Evolutionary conservation across 2,797 vertebrate genomes (phyloP).

Genomic region (Hephaestus fuliginosus): DNA sequence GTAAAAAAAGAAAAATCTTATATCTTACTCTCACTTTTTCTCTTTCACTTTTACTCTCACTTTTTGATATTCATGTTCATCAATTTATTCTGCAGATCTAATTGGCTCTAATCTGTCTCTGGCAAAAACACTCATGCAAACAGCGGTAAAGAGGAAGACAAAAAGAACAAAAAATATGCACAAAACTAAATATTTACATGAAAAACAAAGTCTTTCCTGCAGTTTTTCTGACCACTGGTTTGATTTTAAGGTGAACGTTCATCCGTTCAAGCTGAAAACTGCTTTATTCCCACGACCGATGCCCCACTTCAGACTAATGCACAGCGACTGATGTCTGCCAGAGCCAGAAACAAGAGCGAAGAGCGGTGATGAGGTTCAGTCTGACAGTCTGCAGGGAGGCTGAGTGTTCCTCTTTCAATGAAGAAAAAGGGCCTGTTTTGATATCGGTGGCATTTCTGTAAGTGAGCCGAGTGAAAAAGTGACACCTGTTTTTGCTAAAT

Average conservation of each 20-base stretch:
- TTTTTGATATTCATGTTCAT: too few species aligned
- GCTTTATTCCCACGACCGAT: background rate
- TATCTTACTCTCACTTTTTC: background rate
- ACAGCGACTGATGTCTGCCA: background rate
- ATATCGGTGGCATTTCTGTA: background rate
- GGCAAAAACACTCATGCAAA: background rate
- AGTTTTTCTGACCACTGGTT: background rate
- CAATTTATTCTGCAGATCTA: too few species aligned
- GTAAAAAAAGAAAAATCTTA: background rate
- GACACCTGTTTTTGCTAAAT: background rate
- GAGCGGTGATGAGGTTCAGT: conserved; percentile 19
- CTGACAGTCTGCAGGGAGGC: conserved; percentile 23
- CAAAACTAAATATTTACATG: background rate
- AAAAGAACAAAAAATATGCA: background rate
- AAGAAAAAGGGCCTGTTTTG: background rate
- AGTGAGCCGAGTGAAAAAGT: conserved; percentile 6
- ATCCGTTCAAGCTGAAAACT: background rate
- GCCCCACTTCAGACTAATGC: conserved; percentile 1
- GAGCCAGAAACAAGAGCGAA: conserved; percentile 22
- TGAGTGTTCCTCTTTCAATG: background rate
- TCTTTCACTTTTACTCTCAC: background rate
- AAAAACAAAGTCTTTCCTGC: too few species aligned
- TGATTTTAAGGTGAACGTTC: background rate
- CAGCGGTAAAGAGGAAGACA: background rate
- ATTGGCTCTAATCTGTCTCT: background rate